phyloP scores from a whole-genome alignment of 2,888 invertebrate genomes.

The Epinotia demarniana region DNA sequence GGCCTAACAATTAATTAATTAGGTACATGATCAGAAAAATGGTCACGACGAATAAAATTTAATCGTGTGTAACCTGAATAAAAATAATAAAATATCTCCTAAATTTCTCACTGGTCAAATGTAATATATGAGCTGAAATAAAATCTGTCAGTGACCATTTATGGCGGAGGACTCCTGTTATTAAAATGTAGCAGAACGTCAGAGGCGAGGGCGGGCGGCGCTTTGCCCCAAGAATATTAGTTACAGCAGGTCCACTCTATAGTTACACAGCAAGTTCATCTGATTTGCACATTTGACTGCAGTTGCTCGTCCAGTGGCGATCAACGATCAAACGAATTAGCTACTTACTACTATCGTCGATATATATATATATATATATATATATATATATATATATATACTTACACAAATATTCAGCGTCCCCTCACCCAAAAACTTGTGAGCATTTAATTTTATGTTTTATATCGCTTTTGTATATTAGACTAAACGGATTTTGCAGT shows the following conservation, averaged over 20 bases:
- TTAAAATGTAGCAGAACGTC: constrained; percentile 79
- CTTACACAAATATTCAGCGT: too few relatives aligned
- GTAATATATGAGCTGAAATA: constrained; percentile 80
- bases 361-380: too few relatives aligned
- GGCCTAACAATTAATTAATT: not conserved
- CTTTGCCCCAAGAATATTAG: constrained; percentile 1
- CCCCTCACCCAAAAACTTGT: too few relatives aligned
- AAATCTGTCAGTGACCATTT: constrained; percentile 82
- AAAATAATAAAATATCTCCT: constrained; percentile 66
- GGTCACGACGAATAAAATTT: not conserved
- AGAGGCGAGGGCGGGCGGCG: constrained; percentile 51
- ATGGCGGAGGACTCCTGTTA: constrained; percentile 75
- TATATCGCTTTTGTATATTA: too few relatives aligned
- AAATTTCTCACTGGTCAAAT: constrained; percentile 59
- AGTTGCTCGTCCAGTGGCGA: too few relatives aligned
- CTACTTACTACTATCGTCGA: too few relatives aligned
- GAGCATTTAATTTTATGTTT: too few relatives aligned
- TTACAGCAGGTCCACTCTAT: constrained; percentile 15
- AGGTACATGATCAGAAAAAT: not conserved
- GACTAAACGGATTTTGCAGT: too few relatives aligned
- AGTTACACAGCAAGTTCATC: not conserved
- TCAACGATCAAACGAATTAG: too few relatives aligned
- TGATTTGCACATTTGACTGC: too few relatives aligned
- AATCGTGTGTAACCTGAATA: not conserved
- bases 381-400: too few relatives aligned